Base-by-base conservation (phyloP, 2,797 vertebrate genomes). In the Melanogrammus aeglefinus region DNA sequence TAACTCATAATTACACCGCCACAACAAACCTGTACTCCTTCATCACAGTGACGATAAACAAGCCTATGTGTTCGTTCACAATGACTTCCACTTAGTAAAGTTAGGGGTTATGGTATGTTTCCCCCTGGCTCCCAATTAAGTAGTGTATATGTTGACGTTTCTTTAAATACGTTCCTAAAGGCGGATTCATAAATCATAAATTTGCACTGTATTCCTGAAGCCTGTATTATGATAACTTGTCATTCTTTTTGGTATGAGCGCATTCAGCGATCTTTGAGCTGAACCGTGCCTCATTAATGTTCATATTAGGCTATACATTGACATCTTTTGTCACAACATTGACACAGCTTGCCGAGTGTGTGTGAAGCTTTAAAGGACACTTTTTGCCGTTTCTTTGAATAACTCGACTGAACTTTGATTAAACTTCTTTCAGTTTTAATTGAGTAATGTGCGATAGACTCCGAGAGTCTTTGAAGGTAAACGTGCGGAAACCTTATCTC, bases 401-500 rank as follows among this genome's bases (percentile, higher is more conserved):
- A 86, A 87, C 88, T 80, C 79, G 73, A 78, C 79, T 36, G 87
- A 88, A 89, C 85, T 90, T 88, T 83, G 76, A 88, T 88, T 81
- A 77, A 90, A 87, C 81, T 84, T 85, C 77, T 89, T 92, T 90
- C 29, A 57, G 72, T 41, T 87, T 87, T 80, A 89, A 90, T 86
- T 29, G 39, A 85, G 79, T 91, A 88, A 86, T 85, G 41, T 83
- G 86, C 90, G 86, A 88, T 86, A 89, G 83, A 86, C 86, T 81
- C 89, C 88, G 89, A 83, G 90, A 86, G 85, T 83, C 86, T 92
- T 91, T 90, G 87, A 90, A 92, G 86, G 88, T 92, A 94, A 92
- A 93, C 90, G 90, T 92, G 91, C 90, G 88, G 86, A 94, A 93
- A 93, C 92, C 86, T 93, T 94, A 93, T 94, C 91, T 88, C 87